Conservation (phyloP, 2,797 vertebrate species). For the Sebastes matsubarae region DNA sequence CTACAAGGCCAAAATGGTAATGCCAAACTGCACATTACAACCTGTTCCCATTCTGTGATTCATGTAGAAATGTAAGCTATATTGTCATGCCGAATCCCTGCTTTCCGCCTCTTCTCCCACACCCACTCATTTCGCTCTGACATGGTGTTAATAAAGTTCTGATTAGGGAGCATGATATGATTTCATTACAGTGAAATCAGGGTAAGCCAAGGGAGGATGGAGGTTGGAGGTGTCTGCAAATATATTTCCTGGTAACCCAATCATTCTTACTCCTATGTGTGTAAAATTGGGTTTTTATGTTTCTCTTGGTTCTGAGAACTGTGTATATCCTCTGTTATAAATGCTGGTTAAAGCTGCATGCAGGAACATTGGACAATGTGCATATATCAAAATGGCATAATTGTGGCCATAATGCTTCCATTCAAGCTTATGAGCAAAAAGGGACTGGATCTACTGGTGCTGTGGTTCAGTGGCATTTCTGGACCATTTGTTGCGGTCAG, state of each 20-base stretch:
- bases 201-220: slow-evolving; percentile 18
- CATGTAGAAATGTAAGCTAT: slow-evolving; percentile 1
- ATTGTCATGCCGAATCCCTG: neutral
- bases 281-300: neutral
- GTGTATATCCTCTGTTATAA: neutral
- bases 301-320: neutral
- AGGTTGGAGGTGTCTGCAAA: slow-evolving; percentile 39
- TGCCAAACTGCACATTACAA: neutral
- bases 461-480: slow-evolving; percentile 5
- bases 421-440: neutral
- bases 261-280: slow-evolving; percentile 21
- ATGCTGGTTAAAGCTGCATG: slow-evolving; percentile 8
- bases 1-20: neutral
- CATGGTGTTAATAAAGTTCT: slow-evolving; percentile 59
- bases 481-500: slow-evolving; percentile 24
- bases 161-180: slow-evolving; percentile 59
- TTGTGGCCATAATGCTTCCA: neutral
- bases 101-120: neutral
- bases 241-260: slow-evolving; percentile 34
- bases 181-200: slow-evolving; percentile 65
- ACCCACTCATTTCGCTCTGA: slow-evolving; percentile 31
- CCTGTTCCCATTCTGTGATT: slow-evolving; percentile 1
- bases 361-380: neutral
- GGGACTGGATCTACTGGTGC: slow-evolving; percentile 1
- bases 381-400: slow-evolving; percentile 12